A percentile compares a stretch with the other conserved stretches of the same genome.
These are phyloP conservation scores for Triplophysa siluroides DNA, from an alignment of 2,113 vertebrate genomes.

Conservation along the genomic window DNA sequence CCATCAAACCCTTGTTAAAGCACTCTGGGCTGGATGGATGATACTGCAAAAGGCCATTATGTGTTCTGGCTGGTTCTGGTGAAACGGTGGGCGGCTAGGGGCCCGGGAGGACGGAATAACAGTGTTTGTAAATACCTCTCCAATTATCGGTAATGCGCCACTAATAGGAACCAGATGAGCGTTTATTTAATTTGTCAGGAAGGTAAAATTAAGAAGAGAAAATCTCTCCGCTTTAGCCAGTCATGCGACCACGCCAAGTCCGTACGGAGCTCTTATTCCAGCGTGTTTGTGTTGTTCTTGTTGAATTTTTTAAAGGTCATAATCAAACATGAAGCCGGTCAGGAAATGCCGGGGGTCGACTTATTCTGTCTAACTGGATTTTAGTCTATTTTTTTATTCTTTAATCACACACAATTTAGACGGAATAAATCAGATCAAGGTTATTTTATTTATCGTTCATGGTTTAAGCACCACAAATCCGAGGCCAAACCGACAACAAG, in stretches of 20 bases:
- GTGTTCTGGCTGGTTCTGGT: slow-evolving; percentile 38
- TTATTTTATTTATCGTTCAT: slow-evolving; percentile 16
- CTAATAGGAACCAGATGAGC: slow-evolving; percentile 70
- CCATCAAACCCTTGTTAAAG: slow-evolving; percentile 62
- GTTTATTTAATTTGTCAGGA: slow-evolving; percentile 73
- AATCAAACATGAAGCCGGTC: slow-evolving; percentile 36
- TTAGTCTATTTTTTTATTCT: slow-evolving; percentile 49
- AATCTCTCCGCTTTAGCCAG: slow-evolving; percentile 52
- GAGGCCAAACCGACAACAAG: background rate
- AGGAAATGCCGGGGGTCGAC: slow-evolving; percentile 47
- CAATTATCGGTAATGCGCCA: slow-evolving; percentile 70
- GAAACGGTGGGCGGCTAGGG: slow-evolving; percentile 22
- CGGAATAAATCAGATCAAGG: slow-evolving; percentile 39
- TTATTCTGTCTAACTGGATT: slow-evolving; percentile 43
- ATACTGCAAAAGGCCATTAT: slow-evolving; percentile 40
- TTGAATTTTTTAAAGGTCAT: slow-evolving; percentile 47
- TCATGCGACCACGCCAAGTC: slow-evolving; percentile 24
- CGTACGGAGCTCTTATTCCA: slow-evolving; percentile 18
- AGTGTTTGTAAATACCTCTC: slow-evolving; percentile 71
- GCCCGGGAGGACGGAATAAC: slow-evolving; percentile 38
- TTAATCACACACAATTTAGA: slow-evolving; percentile 9
- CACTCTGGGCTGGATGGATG: slow-evolving; percentile 33
- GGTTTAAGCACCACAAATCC: slow-evolving; percentile 10
- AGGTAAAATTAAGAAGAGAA: slow-evolving; percentile 67
- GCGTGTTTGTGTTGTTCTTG: slow-evolving; percentile 44